phyloP scores from a whole-genome alignment of 2,888 invertebrate species.

The Platycheirus rosarum region DNA sequence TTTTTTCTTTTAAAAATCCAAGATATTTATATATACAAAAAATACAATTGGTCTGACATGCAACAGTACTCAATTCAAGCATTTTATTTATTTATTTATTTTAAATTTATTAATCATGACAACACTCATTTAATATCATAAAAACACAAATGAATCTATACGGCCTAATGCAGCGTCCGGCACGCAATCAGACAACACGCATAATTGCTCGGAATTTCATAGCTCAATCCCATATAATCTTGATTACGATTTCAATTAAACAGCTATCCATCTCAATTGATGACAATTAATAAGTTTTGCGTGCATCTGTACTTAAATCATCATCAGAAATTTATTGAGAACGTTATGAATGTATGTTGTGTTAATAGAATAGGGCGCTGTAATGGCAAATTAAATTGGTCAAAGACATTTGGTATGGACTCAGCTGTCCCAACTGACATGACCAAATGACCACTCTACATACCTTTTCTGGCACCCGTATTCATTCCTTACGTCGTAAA shows the following conservation, averaged over 20 bases:
- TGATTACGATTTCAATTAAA: constrained; percentile 58
- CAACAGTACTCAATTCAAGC: constrained; percentile 18
- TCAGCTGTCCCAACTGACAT: constrained; percentile 30
- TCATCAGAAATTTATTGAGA: neutral
- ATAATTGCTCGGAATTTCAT: constrained; percentile 10
- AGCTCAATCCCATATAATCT: constrained; percentile 23
- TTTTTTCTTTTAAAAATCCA: too few relatives aligned
- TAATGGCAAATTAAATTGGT: neutral
- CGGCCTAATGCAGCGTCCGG: neutral
- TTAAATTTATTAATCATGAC: constrained; percentile 35
- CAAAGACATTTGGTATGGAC: constrained; percentile 8
- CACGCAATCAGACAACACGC: neutral
- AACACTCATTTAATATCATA: constrained; percentile 34
- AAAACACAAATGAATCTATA: constrained; percentile 32
- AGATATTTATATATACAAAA: too few relatives aligned
- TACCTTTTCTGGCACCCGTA: constrained; percentile 43
- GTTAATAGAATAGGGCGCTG: neutral
- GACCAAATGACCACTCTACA: too few relatives aligned
- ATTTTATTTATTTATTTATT: too few relatives aligned
- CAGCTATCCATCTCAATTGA: constrained; percentile 63
- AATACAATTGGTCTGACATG: constrained; percentile 24
- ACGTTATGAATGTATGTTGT: neutral
- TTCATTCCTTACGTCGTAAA: constrained; percentile 66
- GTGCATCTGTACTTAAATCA: constrained; percentile 19
- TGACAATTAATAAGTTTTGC: constrained; percentile 54